Evolutionary conservation across 2,888 invertebrate species (phyloP).

Genomic region (Sesamia inferens): DNA sequence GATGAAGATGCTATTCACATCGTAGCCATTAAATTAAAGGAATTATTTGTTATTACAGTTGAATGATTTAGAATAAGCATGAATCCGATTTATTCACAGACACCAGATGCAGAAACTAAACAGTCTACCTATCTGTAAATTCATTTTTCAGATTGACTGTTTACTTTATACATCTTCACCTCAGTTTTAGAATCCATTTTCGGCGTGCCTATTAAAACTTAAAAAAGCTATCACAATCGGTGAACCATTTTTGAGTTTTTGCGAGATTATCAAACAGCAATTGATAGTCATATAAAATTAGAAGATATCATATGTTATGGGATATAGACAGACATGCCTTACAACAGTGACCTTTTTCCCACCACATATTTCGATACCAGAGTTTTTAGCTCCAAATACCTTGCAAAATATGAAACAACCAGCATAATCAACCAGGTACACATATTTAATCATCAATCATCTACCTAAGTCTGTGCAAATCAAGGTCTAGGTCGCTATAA

Average conservation of each 20-base stretch:
- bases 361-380: too few relatives aligned
- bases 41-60: constrained; percentile 2
- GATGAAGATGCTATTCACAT: constrained; percentile 3
- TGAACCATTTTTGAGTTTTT: neutral
- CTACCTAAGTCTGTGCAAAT: constrained; percentile 4
- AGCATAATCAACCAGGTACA: neutral
- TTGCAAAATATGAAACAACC: neutral
- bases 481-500: constrained; percentile 40
- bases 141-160: too few relatives aligned
- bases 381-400: too few relatives aligned
- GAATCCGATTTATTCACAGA: constrained; percentile 1
- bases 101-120: constrained; percentile 20
- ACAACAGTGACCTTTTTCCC: too few relatives aligned
- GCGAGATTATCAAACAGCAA: neutral
- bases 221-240: neutral
- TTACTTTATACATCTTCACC: too few relatives aligned
- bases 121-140: neutral
- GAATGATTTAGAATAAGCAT: constrained; percentile 19
- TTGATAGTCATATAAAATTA: neutral
- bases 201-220: neutral
- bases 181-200: neutral
- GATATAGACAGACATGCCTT: too few relatives aligned
- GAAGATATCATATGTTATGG: too few relatives aligned
- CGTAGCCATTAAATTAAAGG: neutral
- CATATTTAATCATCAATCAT: constrained; percentile 19